Evolutionary conservation across 92 coral and sea anemone species (phyloP), one percentile per base, ranked within the genome.

Genomic region (Pocillopora meandrina): DNA sequence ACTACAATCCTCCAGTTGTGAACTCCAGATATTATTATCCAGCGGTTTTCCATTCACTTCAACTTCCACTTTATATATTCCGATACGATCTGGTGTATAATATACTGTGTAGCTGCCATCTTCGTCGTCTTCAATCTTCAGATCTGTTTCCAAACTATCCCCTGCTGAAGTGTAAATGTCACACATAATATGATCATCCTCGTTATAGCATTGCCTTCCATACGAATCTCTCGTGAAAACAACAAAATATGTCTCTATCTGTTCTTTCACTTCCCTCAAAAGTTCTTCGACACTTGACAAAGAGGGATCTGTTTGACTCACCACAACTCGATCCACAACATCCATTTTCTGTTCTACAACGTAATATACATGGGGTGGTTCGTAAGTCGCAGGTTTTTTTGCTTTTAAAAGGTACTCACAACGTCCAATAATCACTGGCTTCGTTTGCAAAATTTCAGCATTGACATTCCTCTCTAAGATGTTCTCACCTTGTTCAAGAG

Each of bases 171-270:
- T 87, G 21, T 72, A 47, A 74, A 89, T 80, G 21, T 78, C 55
- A 67, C 85, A 89, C 14, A 84, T 84, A 65, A 89, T 84, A 73
- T 71, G 31, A 60, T 89, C 92, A 8, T 87, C 89, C 63, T 84
- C 74, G 11, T 87, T 81, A 66, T 89, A 85, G 85, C 92, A 79
- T 89, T 78, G 80, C 72, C 85, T 72, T 73, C 86, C 92, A 12
- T 65, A 65, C 10, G 89, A 71, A 68, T 77, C 86, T 12, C 86
- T 87, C 23, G 92, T 89, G 55, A 79, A 86, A 74, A 89, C 82
- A 34, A 89, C 80, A 57, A 89, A 89, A 61, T 74, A 74, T 12
- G 92, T 61, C n/a, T 55, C 47, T 31, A 55, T 76, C 64, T 74
- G 69, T 31, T 77, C 86, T 56, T 79, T 42, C 7, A 73, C 89